Base-by-base conservation (phyloP, 92 coral and sea anemone species). In the Palythoa grandis region DNA sequence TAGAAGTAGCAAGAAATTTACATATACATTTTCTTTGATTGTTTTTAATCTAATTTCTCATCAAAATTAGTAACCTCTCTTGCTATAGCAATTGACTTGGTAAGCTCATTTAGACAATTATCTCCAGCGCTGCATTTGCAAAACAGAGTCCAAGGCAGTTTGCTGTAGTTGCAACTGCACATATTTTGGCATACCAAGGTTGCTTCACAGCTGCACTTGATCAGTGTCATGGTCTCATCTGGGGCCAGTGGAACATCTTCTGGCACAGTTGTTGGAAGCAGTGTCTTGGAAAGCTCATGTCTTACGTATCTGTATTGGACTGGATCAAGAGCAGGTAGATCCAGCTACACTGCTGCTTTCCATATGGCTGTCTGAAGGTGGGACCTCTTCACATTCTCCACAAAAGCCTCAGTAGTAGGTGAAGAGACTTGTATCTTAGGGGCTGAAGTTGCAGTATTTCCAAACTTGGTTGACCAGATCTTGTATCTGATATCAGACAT, bases 331-430 rank as follows among this genome's bases (percentile, higher is more conserved):
- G 39, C 52, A 68, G 91, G 91, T 72, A 87, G 92, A 73, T 89
- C 87, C 22, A 87, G 80, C 40, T 82, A 86, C 82, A 68, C 23
- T 15, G 95, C 92, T 52, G 83, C 79, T 84, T 92, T 87, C 91
- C 92, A 92, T 16, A 83, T 86, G 74, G 69, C 10, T 12, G 91
- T 89, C 84, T 92, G 74, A 78, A 92, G 86, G 74, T 87, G 92
- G 67, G 92, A 29, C 35, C 92, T 65, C 90, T 89, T 92, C 39
- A 82, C 79, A 56, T 92, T 92, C 82, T 89, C 92, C 52, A 35
- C 78, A 77, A 92, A 92, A 4, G 92, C 92, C 76, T 92, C 92
- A 22, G 84, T 92, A 50, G 92, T 29, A 63, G 88, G 92, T 8
- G 92, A 86, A 15, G 88, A 87, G 54, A 90, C 2, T 69, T 86